These are phyloP conservation scores for Hylaea fasciaria DNA, from an alignment of 2,888 invertebrate species.

Conservation along the genomic window DNA sequence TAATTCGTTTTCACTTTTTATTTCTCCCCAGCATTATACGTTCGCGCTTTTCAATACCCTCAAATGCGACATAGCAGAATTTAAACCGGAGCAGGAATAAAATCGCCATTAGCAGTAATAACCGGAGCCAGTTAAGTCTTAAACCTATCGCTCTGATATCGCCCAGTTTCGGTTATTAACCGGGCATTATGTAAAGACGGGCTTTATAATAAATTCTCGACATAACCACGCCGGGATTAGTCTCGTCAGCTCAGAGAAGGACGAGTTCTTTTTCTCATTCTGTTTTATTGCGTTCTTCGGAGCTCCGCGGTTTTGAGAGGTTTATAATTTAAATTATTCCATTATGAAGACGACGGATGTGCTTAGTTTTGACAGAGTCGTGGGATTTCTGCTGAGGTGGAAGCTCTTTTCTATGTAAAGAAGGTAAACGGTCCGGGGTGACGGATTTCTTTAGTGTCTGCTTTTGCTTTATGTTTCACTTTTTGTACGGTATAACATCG, in stretches of 20 bases:
- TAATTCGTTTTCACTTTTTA: no score
- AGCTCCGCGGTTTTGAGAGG: constrained; percentile 59
- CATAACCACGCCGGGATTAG: constrained; percentile 62
- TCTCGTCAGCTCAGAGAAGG: constrained; percentile 61
- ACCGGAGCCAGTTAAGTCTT: constrained; percentile 22
- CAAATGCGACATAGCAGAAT: no score
- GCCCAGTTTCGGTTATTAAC: constrained; percentile 55
- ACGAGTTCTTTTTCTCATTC: constrained; percentile 64
- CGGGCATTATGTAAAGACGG: constrained; percentile 64
- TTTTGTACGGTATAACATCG: no score
- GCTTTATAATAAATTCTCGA: constrained; percentile 67
- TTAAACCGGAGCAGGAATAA: constrained; percentile 12
- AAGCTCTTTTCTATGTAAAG: constrained; percentile 4
- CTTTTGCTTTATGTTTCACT: no score
- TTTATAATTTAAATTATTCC: constrained; percentile 74
- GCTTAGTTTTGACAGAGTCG: constrained; percentile 38
- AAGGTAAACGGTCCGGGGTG: not conserved
- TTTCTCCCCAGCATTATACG: no score
- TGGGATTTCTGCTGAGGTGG: constrained; percentile 32
- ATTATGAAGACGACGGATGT: constrained; percentile 60
- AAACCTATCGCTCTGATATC: constrained; percentile 27
- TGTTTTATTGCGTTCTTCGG: constrained; percentile 68
- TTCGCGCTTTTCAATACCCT: no score
- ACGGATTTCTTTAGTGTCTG: not conserved
- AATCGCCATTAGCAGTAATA: constrained; percentile 27